Evolutionary conservation across 2,888 invertebrate species (phyloP).

Genomic region (Limnephilus marmoratus): DNA sequence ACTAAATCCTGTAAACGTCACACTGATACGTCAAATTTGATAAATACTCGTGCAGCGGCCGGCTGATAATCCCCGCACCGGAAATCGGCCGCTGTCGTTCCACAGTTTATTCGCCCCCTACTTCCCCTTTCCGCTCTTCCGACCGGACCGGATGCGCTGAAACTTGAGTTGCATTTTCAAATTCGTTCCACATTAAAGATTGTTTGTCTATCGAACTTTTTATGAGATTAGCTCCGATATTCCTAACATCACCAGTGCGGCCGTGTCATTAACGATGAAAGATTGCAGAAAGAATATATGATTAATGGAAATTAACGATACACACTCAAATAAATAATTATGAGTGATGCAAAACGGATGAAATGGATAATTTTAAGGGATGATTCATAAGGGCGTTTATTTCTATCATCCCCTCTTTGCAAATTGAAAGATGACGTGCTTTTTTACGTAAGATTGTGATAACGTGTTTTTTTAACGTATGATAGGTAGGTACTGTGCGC

Average conservation of each 20-base stretch:
- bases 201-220: constrained; percentile 12
- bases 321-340: neutral
- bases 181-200: constrained; percentile 26
- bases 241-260: neutral
- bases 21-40: constrained; percentile 56
- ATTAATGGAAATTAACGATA: neutral
- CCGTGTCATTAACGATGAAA: neutral
- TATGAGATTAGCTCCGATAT: neutral
- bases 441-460: too few relatives aligned
- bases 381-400: neutral
- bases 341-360: neutral
- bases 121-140: neutral
- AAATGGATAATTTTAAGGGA: neutral
- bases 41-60: constrained; percentile 42
- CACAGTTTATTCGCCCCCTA: constrained; percentile 22
- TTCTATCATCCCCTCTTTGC: neutral
- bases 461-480: neutral
- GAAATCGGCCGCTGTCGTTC: constrained; percentile 3
- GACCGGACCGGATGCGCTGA: constrained; percentile 49
- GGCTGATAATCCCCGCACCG: constrained; percentile 44
- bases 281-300: neutral
- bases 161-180: constrained; percentile 43
- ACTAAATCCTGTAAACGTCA: constrained; percentile 19
- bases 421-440: neutral
- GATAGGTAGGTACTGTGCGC: too few relatives aligned